Evolutionary conservation across 2,113 vertebrate species (phyloP).

Genomic region (Athene cunicularia): DNA sequence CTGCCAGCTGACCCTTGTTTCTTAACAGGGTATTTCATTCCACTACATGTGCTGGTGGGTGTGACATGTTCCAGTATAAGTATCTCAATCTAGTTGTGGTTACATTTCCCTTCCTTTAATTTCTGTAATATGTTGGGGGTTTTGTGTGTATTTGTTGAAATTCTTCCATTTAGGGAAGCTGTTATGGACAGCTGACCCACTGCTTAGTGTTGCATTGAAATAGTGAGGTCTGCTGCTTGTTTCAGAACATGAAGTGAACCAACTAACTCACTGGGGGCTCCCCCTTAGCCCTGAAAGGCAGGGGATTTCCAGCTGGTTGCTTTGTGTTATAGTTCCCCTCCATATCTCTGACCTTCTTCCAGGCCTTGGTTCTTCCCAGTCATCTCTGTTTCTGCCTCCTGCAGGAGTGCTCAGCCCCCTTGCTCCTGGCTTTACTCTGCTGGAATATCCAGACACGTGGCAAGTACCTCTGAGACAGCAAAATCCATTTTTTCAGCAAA

Average conservation of each 20-base stretch:
- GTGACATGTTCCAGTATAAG: neutral
- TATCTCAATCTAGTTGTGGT: neutral
- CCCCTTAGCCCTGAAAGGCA: neutral
- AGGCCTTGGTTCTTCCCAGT: neutral
- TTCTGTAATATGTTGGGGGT: neutral
- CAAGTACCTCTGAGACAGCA: neutral
- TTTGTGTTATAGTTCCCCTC: neutral
- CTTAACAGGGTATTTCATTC: neutral
- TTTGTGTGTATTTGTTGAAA: neutral
- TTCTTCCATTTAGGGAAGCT: neutral
- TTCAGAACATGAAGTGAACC: neutral
- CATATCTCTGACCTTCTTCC: neutral
- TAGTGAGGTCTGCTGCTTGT: neutral
- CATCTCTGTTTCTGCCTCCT: neutral
- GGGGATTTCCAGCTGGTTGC: slow-evolving; percentile 4
- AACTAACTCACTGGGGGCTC: neutral
- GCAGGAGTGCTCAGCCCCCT: neutral
- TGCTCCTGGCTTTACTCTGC: neutral
- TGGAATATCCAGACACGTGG: neutral
- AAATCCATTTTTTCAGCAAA: neutral
- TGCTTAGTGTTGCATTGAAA: neutral
- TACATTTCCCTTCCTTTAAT: neutral
- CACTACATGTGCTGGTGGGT: neutral
- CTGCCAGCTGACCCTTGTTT: neutral
- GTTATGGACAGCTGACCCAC: neutral